These are phyloP conservation scores for Parnassius orleans DNA, from an alignment of 2,888 invertebrate species.

Conservation along the genomic window DNA sequence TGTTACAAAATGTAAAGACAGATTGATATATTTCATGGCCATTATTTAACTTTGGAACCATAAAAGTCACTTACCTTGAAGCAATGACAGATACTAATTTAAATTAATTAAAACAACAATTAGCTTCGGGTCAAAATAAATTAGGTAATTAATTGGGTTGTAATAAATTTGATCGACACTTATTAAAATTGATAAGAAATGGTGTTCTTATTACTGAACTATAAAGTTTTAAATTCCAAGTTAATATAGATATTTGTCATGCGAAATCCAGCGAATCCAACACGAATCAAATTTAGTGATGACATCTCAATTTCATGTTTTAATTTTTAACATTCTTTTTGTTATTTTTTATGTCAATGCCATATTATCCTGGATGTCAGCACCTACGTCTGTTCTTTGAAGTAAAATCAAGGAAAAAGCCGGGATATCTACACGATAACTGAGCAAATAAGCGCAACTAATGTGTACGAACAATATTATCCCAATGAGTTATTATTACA, in stretches of 20 bases:
- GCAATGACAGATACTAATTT: constrained; percentile 19
- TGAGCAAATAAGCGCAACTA: constrained; percentile 12
- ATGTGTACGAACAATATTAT: constrained; percentile 4
- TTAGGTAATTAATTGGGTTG: constrained; percentile 11
- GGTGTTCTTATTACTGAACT: no score
- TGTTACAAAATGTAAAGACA: not conserved
- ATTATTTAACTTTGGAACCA: constrained; percentile 14
- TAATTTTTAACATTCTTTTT: not conserved
- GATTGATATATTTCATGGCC: constrained; percentile 12
- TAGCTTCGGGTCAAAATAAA: constrained; percentile 3
- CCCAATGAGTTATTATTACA: constrained; percentile 13
- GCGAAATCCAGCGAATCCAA: no score
- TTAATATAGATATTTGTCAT: no score
- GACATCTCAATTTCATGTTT: not conserved
- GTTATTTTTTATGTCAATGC: not conserved
- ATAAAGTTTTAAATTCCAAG: no score
- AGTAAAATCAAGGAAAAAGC: constrained; percentile 5
- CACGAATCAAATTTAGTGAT: no score
- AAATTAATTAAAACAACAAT: constrained; percentile 9
- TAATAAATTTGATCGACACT: not conserved
- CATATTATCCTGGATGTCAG: not conserved
- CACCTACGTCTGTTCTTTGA: not conserved
- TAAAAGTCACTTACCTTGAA: constrained; percentile 18
- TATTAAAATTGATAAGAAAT: no score
- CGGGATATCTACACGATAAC: constrained; percentile 4